Base-by-base conservation (phyloP, 2,113 vertebrate species). In the Hippocampus mohnikei region DNA sequence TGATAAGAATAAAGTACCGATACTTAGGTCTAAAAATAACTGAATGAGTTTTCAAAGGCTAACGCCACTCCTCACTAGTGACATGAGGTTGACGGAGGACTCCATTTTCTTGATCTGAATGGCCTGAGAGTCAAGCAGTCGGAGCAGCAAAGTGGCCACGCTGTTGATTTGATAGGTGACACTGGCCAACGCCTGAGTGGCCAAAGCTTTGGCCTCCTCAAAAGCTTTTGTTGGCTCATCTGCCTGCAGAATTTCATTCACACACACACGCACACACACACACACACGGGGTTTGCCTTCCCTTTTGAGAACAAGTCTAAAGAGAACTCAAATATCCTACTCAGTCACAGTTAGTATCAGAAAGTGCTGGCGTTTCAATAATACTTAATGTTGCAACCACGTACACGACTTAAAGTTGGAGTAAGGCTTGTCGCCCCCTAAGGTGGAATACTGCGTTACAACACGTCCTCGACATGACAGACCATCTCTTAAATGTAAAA, bases 91-190 rank as follows among this genome's bases (percentile, higher is more conserved):
- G 77, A 97, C 5, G 0, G 90, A 92, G 1, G 93, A 93, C 81
- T 96, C 94, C 84, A 96, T 90, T 56, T 84, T 79, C 23, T 75
- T 80, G 65, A 98, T 77, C 76, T 94, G 88, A 0, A 79, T 69
- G 1, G 90, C 87, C 84, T 96, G 95, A 0, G 93, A 82, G 48
- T 96, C 96, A 87, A 98, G 81, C 79, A 96, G 89, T 29, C 85
- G 90, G 44, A 96, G 81, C 56, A 95, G 58, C 13, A 89, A 74
- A 0, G 40, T 86, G 21, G 95, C 96, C 88, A 98, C 71, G 48
- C 85, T 93, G 90, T 91, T 93, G 81, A 98, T 93, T 88, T 98
- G 96, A 76, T 95, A 96, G 0, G 93, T 88, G 20, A 98, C 93
- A 0, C 94, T 97, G 88, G 96, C 96, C 83, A 98, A 87, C 2